phyloP scores from a whole-genome alignment of 1,140 invertebrate genomes.

The Apis florea region DNA sequence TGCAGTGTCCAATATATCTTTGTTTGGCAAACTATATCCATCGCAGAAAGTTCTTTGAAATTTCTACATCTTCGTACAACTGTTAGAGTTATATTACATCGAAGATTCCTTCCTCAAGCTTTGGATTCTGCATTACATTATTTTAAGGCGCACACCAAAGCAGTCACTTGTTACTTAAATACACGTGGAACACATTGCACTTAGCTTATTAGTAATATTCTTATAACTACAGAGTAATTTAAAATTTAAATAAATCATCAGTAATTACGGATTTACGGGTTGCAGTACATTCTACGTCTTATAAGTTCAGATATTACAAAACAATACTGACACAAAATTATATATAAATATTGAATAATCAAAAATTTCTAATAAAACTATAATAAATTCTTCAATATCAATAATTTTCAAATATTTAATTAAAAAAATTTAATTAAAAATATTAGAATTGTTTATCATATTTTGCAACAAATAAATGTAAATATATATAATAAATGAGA shows the following conservation, averaged over 20 bases:
- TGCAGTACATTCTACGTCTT: constrained; percentile 48
- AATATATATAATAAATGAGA: constrained; percentile 47
- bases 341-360: constrained; percentile 26
- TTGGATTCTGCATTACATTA: constrained; percentile 54
- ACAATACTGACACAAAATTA: constrained; percentile 58
- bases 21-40: constrained; percentile 48
- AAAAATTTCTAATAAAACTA: constrained; percentile 17
- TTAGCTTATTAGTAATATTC: constrained; percentile 67
- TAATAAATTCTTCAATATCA: constrained; percentile 26
- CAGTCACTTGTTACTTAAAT: constrained; percentile 73
- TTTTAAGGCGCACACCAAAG: constrained; percentile 76
- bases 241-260: constrained; percentile 53
- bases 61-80: constrained; percentile 38
- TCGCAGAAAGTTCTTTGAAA: constrained; percentile 37
- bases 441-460: constrained; percentile 37
- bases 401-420: constrained; percentile 47
- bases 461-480: constrained; percentile 40
- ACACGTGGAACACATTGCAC: constrained; percentile 77
- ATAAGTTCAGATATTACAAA: constrained; percentile 58
- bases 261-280: constrained; percentile 44
- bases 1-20: constrained; percentile 39
- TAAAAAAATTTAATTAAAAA: constrained; percentile 11
- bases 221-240: constrained; percentile 55
- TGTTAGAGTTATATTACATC: constrained; percentile 57
- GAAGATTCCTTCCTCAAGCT: constrained; percentile 53